Conservation (phyloP, 2,113 vertebrate species). For the Varanus komodoensis region DNA sequence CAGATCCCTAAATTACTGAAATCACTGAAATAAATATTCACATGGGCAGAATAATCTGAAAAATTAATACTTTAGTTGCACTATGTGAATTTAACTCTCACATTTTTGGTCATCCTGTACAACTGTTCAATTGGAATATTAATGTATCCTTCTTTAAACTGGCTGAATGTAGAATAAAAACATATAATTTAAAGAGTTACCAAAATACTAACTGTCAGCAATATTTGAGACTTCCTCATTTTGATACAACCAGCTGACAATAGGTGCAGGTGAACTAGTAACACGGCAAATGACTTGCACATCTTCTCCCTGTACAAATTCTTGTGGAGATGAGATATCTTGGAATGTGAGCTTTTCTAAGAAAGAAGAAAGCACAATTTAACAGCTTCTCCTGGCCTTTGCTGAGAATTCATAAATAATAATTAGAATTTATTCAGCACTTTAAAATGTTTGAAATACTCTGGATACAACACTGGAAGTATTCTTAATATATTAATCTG, state of each 20-base stretch:
- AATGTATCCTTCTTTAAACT: not conserved
- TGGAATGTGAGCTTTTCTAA: constrained; percentile 95
- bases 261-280: constrained; percentile 92
- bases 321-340: constrained; percentile 91
- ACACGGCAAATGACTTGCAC: constrained; percentile 94
- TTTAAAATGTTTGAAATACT: not conserved
- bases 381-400: not conserved
- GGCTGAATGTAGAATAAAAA: constrained; percentile 52
- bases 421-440: not conserved
- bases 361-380: constrained; percentile 32
- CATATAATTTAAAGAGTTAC: constrained; percentile 82
- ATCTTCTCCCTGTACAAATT: constrained; percentile 92
- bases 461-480: not conserved
- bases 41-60: not conserved
- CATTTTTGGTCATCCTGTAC: not conserved
- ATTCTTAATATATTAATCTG: not conserved
- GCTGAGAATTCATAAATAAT: not conserved
- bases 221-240: constrained; percentile 89
- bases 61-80: not conserved
- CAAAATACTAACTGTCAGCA: constrained; percentile 94
- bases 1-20: not conserved
- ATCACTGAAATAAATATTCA: not conserved
- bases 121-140: not conserved
- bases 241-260: constrained; percentile 94
- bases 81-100: not conserved